These are phyloP conservation scores for Ametastegia equiseti DNA, from an alignment of 2,888 invertebrate species.

Conservation along the genomic window DNA sequence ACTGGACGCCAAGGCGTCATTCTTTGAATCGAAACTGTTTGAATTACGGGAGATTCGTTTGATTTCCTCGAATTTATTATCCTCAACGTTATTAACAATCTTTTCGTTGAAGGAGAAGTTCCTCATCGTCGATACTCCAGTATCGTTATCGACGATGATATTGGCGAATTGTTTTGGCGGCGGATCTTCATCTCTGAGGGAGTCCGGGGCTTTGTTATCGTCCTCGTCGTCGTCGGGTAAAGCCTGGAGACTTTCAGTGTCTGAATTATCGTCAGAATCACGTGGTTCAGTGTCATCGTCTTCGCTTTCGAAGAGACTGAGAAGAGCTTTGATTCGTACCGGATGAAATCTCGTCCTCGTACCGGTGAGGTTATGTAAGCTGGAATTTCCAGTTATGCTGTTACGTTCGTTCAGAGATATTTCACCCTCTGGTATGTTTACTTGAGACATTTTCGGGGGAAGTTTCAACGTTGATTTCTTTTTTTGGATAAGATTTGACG, in stretches of 20 bases:
- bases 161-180: background rate
- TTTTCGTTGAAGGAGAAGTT: background rate
- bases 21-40: background rate
- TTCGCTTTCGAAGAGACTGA: constrained; percentile 62
- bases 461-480: background rate
- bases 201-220: background rate
- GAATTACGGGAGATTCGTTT: background rate
- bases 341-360: constrained; percentile 61
- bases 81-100: background rate
- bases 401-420: constrained; percentile 48
- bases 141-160: background rate
- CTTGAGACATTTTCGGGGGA: background rate
- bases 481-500: background rate
- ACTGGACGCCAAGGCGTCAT: background rate
- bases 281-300: constrained; percentile 62
- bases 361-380: constrained; percentile 28
- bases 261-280: constrained; percentile 54
- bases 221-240: constrained; percentile 28
- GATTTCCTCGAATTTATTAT: background rate
- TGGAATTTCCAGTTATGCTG: constrained; percentile 48
- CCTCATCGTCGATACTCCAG: background rate
- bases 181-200: background rate
- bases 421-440: constrained; percentile 47
- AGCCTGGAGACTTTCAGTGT: constrained; percentile 47
- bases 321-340: constrained; percentile 64